These are phyloP conservation scores for Nemopilema nomurai DNA, from an alignment of 30 jellyfish, hydroid and myxozoan species.

Conservation along the genomic window DNA sequence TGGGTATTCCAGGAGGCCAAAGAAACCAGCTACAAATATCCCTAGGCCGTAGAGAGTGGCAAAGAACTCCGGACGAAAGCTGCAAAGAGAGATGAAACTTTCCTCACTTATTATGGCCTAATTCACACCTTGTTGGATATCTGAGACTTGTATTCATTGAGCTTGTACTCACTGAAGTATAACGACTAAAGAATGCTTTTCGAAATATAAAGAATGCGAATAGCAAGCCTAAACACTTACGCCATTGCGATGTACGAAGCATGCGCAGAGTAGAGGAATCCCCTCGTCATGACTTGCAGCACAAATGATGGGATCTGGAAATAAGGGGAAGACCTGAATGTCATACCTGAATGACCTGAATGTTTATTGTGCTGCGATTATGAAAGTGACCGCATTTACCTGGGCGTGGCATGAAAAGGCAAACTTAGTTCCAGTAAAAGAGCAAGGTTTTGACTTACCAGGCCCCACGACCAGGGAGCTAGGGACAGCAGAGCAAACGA, in stretches of 20 bases:
- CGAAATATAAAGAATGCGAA: neutral
- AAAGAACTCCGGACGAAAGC: conserved; percentile 74
- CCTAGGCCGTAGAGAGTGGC: conserved; percentile 88
- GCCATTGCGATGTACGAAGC: conserved; percentile 56
- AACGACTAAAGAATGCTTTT: no score
- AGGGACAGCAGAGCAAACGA: conserved; percentile 50
- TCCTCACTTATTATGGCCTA: no score
- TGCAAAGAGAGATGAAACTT: neutral
- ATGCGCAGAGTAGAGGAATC: conserved; percentile 57
- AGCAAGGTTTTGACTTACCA: conserved; percentile 32
- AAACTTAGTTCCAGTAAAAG: no score
- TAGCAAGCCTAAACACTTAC: conserved; percentile 6
- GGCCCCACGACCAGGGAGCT: conserved; percentile 22
- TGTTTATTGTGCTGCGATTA: no score
- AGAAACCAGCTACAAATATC: conserved; percentile 67
- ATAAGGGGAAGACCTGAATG: neutral
- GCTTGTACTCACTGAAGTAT: no score
- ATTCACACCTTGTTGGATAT: no score
- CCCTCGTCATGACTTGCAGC: conserved; percentile 50
- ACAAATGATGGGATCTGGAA: conserved; percentile 49
- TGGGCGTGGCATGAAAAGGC: no score
- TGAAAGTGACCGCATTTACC: no score
- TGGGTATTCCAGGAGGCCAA: conserved; percentile 77
- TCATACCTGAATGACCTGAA: neutral
- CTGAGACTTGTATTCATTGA: no score